These are phyloP conservation scores for Amphipyra tragopoginis DNA, from an alignment of 2,888 invertebrate species.

Conservation along the genomic window DNA sequence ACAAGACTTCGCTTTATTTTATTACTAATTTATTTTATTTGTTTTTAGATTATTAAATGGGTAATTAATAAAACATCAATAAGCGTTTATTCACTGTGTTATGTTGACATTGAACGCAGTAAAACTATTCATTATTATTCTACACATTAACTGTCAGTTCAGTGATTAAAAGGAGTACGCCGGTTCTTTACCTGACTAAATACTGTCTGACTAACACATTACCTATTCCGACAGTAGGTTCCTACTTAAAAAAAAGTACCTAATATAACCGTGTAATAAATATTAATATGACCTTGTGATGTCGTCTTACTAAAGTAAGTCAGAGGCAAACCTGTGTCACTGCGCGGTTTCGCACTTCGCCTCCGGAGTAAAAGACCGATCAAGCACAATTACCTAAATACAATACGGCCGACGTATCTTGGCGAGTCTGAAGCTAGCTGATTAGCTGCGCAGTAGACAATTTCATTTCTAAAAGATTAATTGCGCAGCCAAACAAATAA, in stretches of 20 bases:
- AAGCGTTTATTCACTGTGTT: neutral
- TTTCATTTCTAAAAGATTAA: too few relatives aligned
- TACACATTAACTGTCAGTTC: neutral
- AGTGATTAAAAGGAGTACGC: neutral
- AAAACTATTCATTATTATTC: constrained; percentile 13
- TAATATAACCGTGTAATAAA: neutral
- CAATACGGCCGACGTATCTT: too few relatives aligned
- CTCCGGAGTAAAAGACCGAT: too few relatives aligned
- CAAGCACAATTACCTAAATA: too few relatives aligned
- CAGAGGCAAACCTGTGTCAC: too few relatives aligned
- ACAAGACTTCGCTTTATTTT: neutral
- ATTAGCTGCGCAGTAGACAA: too few relatives aligned
- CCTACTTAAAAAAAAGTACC: constrained; percentile 8
- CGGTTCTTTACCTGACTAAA: constrained; percentile 34
- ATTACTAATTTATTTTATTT: neutral
- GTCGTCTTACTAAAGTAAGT: too few relatives aligned
- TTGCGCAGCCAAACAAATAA: too few relatives aligned
- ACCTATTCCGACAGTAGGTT: neutral
- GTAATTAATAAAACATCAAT: too few relatives aligned
- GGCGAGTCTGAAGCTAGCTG: too few relatives aligned
- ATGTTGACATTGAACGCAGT: neutral
- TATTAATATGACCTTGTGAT: too few relatives aligned
- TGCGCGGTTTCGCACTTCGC: too few relatives aligned
- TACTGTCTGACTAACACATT: constrained; percentile 14
- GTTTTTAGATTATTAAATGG: neutral